Percentiles rank a stretch among this genome's conserved stretches.
Conservation (phyloP, 1,140 invertebrate species). For the Papilio helenus region DNA sequence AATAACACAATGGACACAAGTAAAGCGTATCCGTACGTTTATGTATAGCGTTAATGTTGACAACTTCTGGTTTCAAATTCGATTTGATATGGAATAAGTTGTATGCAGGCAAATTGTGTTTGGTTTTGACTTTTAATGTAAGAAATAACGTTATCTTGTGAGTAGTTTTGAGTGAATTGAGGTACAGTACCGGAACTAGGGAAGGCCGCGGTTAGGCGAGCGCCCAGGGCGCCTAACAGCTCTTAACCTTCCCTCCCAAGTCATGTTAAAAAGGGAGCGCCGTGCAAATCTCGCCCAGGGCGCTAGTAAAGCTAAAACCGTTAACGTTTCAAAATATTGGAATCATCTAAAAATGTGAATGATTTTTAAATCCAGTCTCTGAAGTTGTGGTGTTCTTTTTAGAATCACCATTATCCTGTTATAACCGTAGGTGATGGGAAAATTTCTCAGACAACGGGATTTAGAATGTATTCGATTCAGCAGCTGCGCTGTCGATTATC, state of each 20-base stretch:
- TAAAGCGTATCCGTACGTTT: constrained; percentile 36
- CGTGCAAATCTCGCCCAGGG: too few relatives aligned
- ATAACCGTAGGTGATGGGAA: not conserved
- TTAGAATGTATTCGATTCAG: constrained; percentile 45
- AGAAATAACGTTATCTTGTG: too few relatives aligned
- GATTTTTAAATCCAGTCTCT: not conserved
- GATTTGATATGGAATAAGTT: not conserved
- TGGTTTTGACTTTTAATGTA: not conserved
- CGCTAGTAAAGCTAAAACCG: too few relatives aligned
- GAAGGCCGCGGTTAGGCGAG: too few relatives aligned
- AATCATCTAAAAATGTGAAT: too few relatives aligned
- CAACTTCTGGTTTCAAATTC: not conserved
- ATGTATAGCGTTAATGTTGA: not conserved
- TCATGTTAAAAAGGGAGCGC: too few relatives aligned
- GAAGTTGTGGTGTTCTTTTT: not conserved
- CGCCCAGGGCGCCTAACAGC: too few relatives aligned
- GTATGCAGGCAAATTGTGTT: not conserved
- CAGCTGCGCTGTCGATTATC: constrained; percentile 65
- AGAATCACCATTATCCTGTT: not conserved
- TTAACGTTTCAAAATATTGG: too few relatives aligned
- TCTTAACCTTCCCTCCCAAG: too few relatives aligned
- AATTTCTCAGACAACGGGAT: not conserved
- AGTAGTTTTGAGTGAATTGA: too few relatives aligned
- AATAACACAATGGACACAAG: constrained; percentile 52
- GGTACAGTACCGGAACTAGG: too few relatives aligned